phyloP scores from a whole-genome alignment of 2,888 invertebrate species.

The Trissolcus brochymenae region DNA sequence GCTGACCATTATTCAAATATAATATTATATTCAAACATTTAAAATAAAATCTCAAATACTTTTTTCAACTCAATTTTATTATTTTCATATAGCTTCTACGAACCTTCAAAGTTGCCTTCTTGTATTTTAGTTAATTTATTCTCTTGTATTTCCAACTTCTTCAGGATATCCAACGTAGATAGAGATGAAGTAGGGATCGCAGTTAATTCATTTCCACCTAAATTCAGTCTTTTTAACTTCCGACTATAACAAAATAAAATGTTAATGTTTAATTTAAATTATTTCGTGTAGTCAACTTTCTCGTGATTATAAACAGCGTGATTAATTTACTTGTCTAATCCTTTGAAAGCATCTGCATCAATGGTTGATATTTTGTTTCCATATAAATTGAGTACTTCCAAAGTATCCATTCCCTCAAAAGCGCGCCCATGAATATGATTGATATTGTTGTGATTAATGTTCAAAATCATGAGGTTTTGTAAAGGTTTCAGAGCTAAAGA shows the following conservation, averaged over 20 bases:
- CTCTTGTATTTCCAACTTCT: constrained; percentile 92
- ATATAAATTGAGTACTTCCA: constrained; percentile 91
- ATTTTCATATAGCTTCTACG: constrained; percentile 38
- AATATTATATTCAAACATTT: background rate
- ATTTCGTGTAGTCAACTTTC: too few relatives aligned
- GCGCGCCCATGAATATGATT: constrained; percentile 87
- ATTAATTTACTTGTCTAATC: constrained; percentile 87
- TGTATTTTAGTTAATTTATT: constrained; percentile 86
- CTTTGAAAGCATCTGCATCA: constrained; percentile 89
- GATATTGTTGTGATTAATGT: constrained; percentile 92
- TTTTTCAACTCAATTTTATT: background rate
- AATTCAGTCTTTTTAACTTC: constrained; percentile 88
- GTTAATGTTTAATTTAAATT: background rate
- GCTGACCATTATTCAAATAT: background rate
- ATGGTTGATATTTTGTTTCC: constrained; percentile 89
- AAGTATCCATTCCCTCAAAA: constrained; percentile 90
- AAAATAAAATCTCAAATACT: background rate
- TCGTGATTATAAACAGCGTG: too few relatives aligned
- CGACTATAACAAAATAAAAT: constrained; percentile 75
- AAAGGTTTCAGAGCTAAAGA: constrained; percentile 88
- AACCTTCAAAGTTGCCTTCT: constrained; percentile 92
- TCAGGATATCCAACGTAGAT: constrained; percentile 86
- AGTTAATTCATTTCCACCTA: constrained; percentile 89
- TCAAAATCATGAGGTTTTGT: constrained; percentile 89
- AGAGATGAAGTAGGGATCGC: constrained; percentile 88